Conservation (phyloP, 2,888 invertebrate genomes). For the Drosophila mayaguana region DNA sequence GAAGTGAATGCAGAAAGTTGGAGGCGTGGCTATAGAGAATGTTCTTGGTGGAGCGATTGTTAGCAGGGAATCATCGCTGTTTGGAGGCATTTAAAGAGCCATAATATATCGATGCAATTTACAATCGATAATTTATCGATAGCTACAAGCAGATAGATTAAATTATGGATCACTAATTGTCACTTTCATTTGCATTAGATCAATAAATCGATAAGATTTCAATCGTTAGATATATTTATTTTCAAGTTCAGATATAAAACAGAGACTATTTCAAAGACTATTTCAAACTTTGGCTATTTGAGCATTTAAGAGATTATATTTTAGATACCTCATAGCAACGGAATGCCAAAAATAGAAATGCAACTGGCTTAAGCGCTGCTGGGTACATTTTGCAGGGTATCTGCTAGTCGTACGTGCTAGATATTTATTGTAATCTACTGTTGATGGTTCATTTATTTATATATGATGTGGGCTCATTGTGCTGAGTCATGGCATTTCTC, state of each 20-base stretch:
- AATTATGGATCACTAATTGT: too few species aligned
- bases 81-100: neutral
- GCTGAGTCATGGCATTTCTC: neutral
- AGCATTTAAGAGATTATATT: too few species aligned
- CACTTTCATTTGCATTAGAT: too few species aligned
- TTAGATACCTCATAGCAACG: too few species aligned
- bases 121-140: neutral
- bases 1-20: neutral
- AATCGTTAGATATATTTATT: too few species aligned
- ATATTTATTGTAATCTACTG: neutral
- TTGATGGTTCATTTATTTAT: neutral
- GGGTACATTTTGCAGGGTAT: neutral
- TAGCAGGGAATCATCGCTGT: neutral
- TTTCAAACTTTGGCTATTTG: too few species aligned
- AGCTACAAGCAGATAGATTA: too few species aligned
- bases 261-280: too few species aligned
- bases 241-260: too few species aligned
- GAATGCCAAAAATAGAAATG: too few species aligned
- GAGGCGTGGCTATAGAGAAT: neutral
- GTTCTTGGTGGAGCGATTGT: neutral
- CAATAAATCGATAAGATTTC: too few species aligned
- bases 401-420: neutral
- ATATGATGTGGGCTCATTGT: neutral
- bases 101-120: rapidly evolving
- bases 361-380: too few species aligned